Evolutionary conservation across 2,797 vertebrate species (phyloP).

Genomic region (Glossophaga mutica): DNA sequence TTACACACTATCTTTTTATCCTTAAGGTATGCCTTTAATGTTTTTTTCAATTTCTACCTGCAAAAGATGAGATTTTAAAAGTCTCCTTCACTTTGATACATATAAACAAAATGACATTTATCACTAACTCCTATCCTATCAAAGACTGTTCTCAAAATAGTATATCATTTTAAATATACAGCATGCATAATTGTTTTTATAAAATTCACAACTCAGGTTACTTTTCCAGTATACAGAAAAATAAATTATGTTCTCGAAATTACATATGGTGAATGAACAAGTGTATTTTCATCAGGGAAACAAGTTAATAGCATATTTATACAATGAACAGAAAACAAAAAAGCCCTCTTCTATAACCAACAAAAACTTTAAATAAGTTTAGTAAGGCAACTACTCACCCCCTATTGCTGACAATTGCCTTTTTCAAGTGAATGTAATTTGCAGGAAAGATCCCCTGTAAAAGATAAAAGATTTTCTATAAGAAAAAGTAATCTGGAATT

Average conservation of each 20-base stretch:
- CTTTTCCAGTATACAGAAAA: not conserved
- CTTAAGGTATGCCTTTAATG: not conserved
- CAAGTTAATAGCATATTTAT: not conserved
- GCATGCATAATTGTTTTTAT: not conserved
- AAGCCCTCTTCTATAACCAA: not conserved
- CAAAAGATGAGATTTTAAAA: not conserved
- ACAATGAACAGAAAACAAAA: constrained; percentile 16
- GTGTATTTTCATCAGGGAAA: constrained; percentile 9
- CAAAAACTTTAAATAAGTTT: constrained; percentile 43
- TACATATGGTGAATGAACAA: constrained; percentile 6
- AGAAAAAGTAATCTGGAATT: constrained; percentile 53
- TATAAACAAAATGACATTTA: constrained; percentile 30
- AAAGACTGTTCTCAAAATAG: not conserved
- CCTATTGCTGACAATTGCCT: constrained; percentile 96
- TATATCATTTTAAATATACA: not conserved
- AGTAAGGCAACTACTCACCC: constrained; percentile 87
- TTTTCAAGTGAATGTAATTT: constrained; percentile 97
- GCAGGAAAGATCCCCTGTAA: constrained; percentile 97
- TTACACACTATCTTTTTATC: not conserved
- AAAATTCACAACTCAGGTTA: constrained; percentile 26
- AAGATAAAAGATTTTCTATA: constrained; percentile 61
- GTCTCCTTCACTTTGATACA: not conserved
- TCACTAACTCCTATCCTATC: not conserved
- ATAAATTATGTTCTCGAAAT: not conserved
- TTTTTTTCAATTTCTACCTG: constrained; percentile 15